These are phyloP conservation scores for Elgonia sp. DNA, from an alignment of 2,888 invertebrate genomes.

Conservation along the genomic window DNA sequence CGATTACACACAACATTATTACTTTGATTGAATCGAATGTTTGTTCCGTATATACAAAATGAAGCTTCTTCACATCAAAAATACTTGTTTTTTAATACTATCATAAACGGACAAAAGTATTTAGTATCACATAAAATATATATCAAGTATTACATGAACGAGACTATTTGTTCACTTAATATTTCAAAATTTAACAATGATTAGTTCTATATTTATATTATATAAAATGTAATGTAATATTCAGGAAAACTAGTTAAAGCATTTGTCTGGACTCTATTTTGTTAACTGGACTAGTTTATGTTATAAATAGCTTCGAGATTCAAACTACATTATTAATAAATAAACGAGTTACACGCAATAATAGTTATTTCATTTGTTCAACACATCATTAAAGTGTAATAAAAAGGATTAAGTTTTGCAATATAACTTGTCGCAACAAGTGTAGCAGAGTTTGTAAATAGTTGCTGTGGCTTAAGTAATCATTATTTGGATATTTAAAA, in stretches of 20 bases:
- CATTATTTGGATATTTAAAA: conserved; percentile 28
- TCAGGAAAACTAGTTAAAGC: not conserved
- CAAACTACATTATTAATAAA: not conserved
- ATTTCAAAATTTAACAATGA: conserved; percentile 18
- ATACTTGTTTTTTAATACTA: too few species aligned
- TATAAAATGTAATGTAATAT: conserved; percentile 18
- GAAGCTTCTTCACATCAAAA: not conserved
- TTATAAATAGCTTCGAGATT: not conserved
- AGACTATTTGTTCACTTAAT: conserved; percentile 3
- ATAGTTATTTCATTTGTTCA: too few species aligned
- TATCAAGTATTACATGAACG: conserved; percentile 12
- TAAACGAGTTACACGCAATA: too few species aligned
- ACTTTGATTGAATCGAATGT: not conserved
- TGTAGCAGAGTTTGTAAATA: not conserved
- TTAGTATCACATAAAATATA: conserved; percentile 1
- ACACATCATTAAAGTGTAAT: too few species aligned
- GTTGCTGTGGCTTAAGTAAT: conserved; percentile 16
- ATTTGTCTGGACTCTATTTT: not conserved
- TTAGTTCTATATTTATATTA: conserved; percentile 16
- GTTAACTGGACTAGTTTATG: not conserved
- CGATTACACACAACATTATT: conserved; percentile 26
- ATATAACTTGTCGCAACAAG: not conserved
- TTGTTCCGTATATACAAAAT: conserved; percentile 22
- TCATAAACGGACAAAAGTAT: too few species aligned
- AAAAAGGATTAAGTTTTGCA: too few species aligned